Base-by-base conservation (phyloP, 2,113 vertebrate genomes). In the Podarcis muralis region DNA sequence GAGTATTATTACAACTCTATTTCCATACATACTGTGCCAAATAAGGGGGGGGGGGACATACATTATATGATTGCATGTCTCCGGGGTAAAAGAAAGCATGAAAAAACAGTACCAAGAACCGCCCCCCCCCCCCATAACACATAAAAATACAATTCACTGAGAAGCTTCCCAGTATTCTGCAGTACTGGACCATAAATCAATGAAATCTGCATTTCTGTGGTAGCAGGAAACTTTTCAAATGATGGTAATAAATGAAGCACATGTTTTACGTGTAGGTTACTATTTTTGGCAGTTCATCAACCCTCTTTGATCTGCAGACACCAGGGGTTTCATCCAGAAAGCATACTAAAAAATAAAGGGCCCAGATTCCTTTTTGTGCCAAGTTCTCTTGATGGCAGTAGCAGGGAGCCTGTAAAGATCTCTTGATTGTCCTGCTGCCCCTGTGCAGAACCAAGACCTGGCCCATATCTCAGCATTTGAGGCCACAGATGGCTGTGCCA, bases 221-320 rank as follows among this genome's bases (percentile, higher is more conserved):
- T 94, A 95, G 94, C 95, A 95, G 95, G 92, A 95, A 96, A 95
- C 93, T 95, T 96, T 96, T 94, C 95, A 95, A 96, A 95, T 94
- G 93, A 95, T 94, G 65, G 68, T 92, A 95, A 95, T 95, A 96
- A 96, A 96, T 95, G 94, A 92, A 95, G 94, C 94, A 96, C 92
- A 93, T 95, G 93, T 96, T 95, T 95, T 95, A 96, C 89, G 82
- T 94, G 94, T 96, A 94, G 90, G 93, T 95, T 96, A 95, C 95
- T 95, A 95, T 95, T 95, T 96, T 94, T 96, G 95, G 94, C 95
- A 96, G 91, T 95, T 94, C 91, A 93, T 96, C 95, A 95, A 93
- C 90, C 78, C 84, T 83, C 91, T 95, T 95, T 95, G 95, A 95
- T 95, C 93, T 94, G 81, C 92, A 94, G 91, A 94, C 93, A 95